Evolutionary conservation across 2,113 vertebrate species (phyloP), one percentile per base, ranked within the genome.

Genomic region (Hypomesus transpacificus): DNA sequence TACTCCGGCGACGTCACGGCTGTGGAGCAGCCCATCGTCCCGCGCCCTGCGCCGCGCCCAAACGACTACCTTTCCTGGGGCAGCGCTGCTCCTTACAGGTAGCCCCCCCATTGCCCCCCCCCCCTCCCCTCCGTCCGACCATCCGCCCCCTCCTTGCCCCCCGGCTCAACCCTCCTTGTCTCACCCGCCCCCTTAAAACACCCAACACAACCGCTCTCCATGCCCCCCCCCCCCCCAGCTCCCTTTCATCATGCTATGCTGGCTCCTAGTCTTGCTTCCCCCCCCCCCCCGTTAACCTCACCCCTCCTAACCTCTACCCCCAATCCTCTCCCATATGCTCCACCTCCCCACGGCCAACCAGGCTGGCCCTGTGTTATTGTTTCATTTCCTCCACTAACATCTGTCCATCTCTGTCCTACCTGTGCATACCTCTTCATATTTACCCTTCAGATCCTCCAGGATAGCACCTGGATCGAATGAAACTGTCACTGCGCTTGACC

Each of bases 11-110:
- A 98, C 0, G 91, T 98, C 85, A 95, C 95, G 0, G 97, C 96
- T 0, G 95, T 98, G 91, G 97, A 99, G 87, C 96, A 98, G 90
- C 97, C 97, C 5, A 98, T 99, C 4, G 96, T 98, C 11, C 96
- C 97, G 1, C 94, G 96, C 0, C 97, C 96, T 0, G 96, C 97
- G 1, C 96, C 96, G 0, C 92, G 96, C 54, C 95, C 96, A 50
- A 97, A 95, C 1, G 96, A 99, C 80, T 98, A 98, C 90, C 93
- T 98, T 68, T 98, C 96, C 90, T 99, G 97, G 97, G 96, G 96
- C 53, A 95, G 94, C 0, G 91, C 95, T 65, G 94, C 95, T 58
- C 95, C 97, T 58, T 99, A 99, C 93, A 98, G 96, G 97, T 99
- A 91, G 88, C 70, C 56, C 5, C 31, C 3, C 58, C 24, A 26